Percentiles rank a stretch among this genome's conserved stretches.
phyloP scores from a whole-genome alignment of 2,888 invertebrate species.

The Hartigia nigra region DNA sequence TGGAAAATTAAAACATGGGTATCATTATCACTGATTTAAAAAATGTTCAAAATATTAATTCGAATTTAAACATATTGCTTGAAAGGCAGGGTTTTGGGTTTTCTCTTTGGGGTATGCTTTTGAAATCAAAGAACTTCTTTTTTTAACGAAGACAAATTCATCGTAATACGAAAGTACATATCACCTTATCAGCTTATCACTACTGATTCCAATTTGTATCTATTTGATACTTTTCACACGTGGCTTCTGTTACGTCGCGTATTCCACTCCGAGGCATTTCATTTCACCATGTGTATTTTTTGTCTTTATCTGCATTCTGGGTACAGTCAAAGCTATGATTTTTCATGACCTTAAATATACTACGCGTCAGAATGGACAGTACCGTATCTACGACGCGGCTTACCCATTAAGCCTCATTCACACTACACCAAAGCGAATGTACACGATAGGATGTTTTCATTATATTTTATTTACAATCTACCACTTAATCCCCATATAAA shows the following conservation, averaged over 20 bases:
- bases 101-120: neutral
- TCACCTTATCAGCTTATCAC: neutral
- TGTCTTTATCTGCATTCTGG: slow-evolving; percentile 5
- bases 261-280: neutral
- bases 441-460: neutral
- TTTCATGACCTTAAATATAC: slow-evolving; percentile 3
- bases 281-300: neutral
- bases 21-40: neutral
- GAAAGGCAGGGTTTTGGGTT: neutral
- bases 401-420: neutral
- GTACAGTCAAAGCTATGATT: slow-evolving; percentile 6
- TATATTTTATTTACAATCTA: neutral
- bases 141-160: neutral
- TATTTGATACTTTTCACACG: neutral
- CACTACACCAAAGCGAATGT: no score
- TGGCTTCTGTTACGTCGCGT: neutral
- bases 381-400: neutral
- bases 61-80: neutral
- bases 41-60: neutral
- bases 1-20: neutral
- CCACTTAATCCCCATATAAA: neutral
- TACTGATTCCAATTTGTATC: no score
- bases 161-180: neutral
- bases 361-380: neutral
- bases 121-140: neutral